A percentile compares a stretch with the other conserved stretches of the same genome.
phyloP scores from a whole-genome alignment of 2,113 vertebrate genomes.

The Origma solitaria region DNA sequence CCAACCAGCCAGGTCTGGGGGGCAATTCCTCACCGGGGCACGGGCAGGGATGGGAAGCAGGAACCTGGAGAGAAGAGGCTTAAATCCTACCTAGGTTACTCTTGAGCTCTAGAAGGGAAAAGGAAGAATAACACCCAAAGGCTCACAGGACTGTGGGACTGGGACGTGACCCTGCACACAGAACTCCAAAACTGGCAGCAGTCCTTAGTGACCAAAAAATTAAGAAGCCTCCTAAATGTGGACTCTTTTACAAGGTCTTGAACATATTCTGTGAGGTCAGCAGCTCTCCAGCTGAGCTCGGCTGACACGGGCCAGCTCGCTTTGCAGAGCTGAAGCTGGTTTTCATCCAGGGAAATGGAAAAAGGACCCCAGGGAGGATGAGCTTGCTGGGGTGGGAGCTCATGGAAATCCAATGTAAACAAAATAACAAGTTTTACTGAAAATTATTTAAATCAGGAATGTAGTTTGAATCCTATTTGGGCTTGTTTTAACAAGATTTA shows the following conservation, averaged over 20 bases:
- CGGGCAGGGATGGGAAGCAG: neutral
- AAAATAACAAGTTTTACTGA: neutral
- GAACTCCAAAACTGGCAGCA: neutral
- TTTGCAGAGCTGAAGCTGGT: neutral
- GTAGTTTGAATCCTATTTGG: neutral
- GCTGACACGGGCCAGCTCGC: neutral
- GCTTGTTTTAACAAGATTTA: slow-evolving; percentile 18
- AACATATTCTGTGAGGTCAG: neutral
- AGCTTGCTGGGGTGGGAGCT: neutral
- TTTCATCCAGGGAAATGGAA: neutral
- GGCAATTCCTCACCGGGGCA: neutral
- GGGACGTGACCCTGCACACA: neutral
- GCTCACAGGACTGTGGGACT: neutral
- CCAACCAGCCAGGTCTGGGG: neutral
- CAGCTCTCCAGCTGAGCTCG: neutral
- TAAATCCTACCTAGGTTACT: neutral
- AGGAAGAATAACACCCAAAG: neutral
- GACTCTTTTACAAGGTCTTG: neutral
- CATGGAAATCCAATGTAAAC: slow-evolving; percentile 5
- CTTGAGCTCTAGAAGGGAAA: neutral
- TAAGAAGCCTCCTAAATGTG: neutral
- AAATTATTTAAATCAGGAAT: neutral
- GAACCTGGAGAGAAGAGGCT: neutral
- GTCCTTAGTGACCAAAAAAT: neutral
- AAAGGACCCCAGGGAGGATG: slow-evolving; percentile 22